phyloP scores from a whole-genome alignment of 2,888 invertebrate species.

The Drosophila merina region DNA sequence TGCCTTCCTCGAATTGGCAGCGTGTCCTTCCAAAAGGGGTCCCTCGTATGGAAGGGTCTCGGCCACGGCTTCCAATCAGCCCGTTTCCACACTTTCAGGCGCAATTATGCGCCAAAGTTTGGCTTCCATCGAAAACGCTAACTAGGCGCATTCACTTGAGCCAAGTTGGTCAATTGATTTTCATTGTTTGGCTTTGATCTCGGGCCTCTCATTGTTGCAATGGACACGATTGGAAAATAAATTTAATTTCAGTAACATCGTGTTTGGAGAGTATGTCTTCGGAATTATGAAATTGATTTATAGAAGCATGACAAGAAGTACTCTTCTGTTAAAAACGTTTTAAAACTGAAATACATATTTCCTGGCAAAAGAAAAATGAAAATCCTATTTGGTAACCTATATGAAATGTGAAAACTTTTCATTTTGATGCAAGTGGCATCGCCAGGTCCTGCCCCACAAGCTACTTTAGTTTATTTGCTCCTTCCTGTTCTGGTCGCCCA shows the following conservation, averaged over 20 bases:
- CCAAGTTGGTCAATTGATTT: slow-evolving; percentile 47
- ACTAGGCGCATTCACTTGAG: slow-evolving; percentile 57
- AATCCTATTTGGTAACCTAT: slow-evolving; percentile 1
- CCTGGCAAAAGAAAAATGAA: background rate
- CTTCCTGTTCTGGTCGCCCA: background rate
- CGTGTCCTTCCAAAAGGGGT: slow-evolving; percentile 9
- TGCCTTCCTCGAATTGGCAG: slow-evolving; percentile 12
- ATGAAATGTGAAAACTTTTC: background rate
- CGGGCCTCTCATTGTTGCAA: slow-evolving; percentile 31
- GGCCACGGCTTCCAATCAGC: slow-evolving; percentile 30
- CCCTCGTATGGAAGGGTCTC: slow-evolving; percentile 3
- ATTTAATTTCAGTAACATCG: slow-evolving; percentile 17
- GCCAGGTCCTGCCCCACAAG: slow-evolving; percentile 13
- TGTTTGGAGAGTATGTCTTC: background rate
- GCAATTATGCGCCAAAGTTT: slow-evolving; percentile 41
- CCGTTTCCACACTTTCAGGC: slow-evolving; percentile 38
- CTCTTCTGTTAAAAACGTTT: background rate
- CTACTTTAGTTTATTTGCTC: slow-evolving; percentile 39
- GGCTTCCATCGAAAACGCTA: slow-evolving; percentile 51
- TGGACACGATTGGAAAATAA: background rate
- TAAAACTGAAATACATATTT: background rate
- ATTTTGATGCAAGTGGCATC: slow-evolving; percentile 43
- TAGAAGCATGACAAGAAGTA: slow-evolving; percentile 2
- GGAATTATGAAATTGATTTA: slow-evolving; percentile 42
- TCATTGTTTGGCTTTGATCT: slow-evolving; percentile 50